These are phyloP conservation scores for Podarcis raffonei DNA, from an alignment of 2,113 vertebrate genomes.

Conservation along the genomic window DNA sequence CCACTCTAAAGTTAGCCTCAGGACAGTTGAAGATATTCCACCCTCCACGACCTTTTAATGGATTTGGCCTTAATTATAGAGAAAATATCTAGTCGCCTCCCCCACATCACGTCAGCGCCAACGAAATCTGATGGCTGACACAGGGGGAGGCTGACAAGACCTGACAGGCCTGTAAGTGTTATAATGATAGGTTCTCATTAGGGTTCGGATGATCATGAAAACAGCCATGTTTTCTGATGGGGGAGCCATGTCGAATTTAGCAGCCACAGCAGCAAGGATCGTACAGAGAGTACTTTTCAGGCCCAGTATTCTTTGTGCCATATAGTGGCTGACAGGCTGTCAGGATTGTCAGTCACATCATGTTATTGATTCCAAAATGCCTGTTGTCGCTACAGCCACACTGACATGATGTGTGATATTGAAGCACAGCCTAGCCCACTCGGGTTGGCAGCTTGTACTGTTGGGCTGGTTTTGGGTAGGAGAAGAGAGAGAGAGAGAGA, in stretches of 20 bases:
- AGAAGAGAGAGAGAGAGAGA: not conserved
- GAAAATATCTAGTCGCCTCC: not conserved
- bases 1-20: not conserved
- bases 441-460: not conserved
- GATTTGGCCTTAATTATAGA: not conserved
- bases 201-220: not conserved
- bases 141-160: not conserved
- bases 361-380: not conserved
- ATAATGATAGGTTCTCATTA: not conserved
- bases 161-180: not conserved
- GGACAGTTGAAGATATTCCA: not conserved
- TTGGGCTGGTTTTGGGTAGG: not conserved
- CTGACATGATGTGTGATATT: not conserved
- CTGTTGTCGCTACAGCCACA: not conserved
- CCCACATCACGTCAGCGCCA: not conserved
- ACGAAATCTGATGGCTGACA: not conserved
- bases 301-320: not conserved
- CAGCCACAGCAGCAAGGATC: not conserved
- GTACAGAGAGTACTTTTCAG: slow-evolving; percentile 2
- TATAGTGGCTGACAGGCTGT: not conserved
- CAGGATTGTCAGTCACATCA: not conserved
- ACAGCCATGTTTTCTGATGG: not conserved
- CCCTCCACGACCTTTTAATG: not conserved
- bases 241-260: not conserved
- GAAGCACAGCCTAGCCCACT: not conserved